Evolutionary conservation across 2,888 invertebrate genomes (phyloP), one percentile per base, ranked within the genome.

Genomic region (Phalera bucephala): DNA sequence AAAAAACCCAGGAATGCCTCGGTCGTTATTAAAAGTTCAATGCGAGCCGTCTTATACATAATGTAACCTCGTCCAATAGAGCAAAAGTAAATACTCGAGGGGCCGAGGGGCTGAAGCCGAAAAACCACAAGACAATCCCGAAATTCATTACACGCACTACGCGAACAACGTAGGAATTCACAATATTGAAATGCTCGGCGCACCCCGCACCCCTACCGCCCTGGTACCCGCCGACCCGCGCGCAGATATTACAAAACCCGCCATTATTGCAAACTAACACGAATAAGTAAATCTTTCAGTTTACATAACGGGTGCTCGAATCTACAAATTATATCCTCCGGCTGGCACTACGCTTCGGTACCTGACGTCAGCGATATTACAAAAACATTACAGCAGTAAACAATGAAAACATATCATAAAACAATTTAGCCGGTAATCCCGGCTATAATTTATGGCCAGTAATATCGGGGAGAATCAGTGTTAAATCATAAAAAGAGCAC

Each of bases 121-220:
- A 80, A 83, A 84, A 86, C 88, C 89, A 64, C 88, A 86, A 85
- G 84, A 80, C 82, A 82, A 84, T 85, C 80, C 84, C 79, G 63
- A 87, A 89, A 88, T 89, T 88, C 88, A 88, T 89, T 89, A 88
- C 80, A 80, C 80, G 80, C 75, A 74, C 71, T 70, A 56, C 48
- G 70, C 72, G 78, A 80, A 70, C 83, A 85, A 82, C 77, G 81
- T 67, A 52, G 87, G 89, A 88, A 89, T 89, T 88, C 86, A 86
- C 89, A 89, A 89, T 88, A 88, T 87, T 87, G 86, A 80, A 86
- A 82, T 80, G 79, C 80, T 61, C 52, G 38, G 37, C 2, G 57
- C 61, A 48, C 63, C 59, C 62, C 58, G 40, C 51, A 49, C 52
- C 49, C 32, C 48, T 40, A 51, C 56, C 53, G 49, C 53, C 50